phyloP scores from a whole-genome alignment of 1,140 invertebrate genomes.

The Metaphire vulgaris region DNA sequence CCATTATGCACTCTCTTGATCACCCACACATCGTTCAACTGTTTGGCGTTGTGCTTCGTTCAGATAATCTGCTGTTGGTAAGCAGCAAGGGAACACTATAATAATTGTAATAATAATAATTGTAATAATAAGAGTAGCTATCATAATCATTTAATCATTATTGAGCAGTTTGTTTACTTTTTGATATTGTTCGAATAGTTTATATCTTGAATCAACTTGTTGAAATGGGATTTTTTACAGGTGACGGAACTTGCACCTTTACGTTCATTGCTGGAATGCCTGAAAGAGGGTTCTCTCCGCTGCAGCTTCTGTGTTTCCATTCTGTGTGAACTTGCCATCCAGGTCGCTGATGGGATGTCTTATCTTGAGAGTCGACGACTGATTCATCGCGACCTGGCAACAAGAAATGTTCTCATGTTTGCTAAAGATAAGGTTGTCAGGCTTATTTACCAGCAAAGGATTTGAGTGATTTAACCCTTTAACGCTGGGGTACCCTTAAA shows the following conservation, averaged over 20 bases:
- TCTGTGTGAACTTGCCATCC: conserved; percentile 73
- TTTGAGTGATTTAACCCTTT: no score
- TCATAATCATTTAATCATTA: not conserved
- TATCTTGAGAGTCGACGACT: conserved; percentile 88
- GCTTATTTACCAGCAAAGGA: no score
- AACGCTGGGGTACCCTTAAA: no score
- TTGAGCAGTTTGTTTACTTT: conserved; percentile 1
- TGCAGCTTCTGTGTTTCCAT: conserved; percentile 73
- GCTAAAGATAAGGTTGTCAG: conserved; percentile 73
- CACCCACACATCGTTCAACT: conserved; percentile 91
- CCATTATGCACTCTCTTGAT: conserved; percentile 94
- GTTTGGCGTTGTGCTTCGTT: conserved; percentile 95
- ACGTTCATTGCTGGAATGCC: conserved; percentile 85
- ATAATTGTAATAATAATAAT: not conserved
- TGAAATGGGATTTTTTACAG: conserved; percentile 52
- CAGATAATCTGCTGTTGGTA: conserved; percentile 81
- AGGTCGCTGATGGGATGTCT: conserved; percentile 93
- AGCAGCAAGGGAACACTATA: conserved; percentile 26
- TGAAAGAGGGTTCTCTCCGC: conserved; percentile 81
- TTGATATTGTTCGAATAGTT: conserved; percentile 19
- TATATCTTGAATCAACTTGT: conserved; percentile 10
- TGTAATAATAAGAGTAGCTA: not conserved
- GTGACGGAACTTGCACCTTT: conserved; percentile 91
- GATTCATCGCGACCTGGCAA: conserved; percentile 89
- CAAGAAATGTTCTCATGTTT: conserved; percentile 91